phyloP scores from a whole-genome alignment of 2,888 invertebrate genomes.

The Tetrapedia diversipes region DNA sequence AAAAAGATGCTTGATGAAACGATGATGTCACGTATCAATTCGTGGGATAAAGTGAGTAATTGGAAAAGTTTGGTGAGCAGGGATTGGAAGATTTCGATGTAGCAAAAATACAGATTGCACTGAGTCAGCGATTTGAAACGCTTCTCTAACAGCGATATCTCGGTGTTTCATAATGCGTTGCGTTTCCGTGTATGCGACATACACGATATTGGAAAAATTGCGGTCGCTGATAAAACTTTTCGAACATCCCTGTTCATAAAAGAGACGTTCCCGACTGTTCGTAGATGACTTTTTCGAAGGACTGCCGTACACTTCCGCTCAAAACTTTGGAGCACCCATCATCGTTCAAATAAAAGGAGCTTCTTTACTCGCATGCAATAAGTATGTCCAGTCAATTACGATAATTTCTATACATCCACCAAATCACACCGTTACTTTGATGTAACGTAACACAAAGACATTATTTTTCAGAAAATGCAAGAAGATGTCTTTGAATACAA shows the following conservation, averaged over 20 bases:
- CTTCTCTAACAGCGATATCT: constrained; percentile 9
- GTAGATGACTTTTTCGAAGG: too few relatives aligned
- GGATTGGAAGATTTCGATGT: constrained; percentile 30
- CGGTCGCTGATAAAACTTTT: background rate
- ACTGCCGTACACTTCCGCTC: too few relatives aligned
- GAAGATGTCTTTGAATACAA: too few relatives aligned
- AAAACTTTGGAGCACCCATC: too few relatives aligned
- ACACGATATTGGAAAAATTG: constrained; percentile 2
- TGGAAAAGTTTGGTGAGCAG: constrained; percentile 37
- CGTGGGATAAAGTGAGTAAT: constrained; percentile 1
- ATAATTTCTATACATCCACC: too few relatives aligned
- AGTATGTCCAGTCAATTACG: too few relatives aligned
- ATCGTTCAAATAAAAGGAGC: too few relatives aligned
- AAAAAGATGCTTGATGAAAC: constrained; percentile 5
- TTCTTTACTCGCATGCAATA: too few relatives aligned
- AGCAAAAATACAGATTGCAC: constrained; percentile 9
- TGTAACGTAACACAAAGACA: too few relatives aligned
- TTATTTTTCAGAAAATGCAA: too few relatives aligned
- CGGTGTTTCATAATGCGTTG: background rate
- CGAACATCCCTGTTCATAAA: background rate
- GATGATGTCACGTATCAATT: constrained; percentile 25
- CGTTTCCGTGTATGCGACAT: constrained; percentile 5
- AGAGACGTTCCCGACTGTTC: too few relatives aligned
- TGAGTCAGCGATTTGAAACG: constrained; percentile 46
- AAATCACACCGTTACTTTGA: too few relatives aligned